A percentile compares a stretch with the other conserved stretches of the same genome.
phyloP scores from a whole-genome alignment of 2,797 vertebrate species.

The Halcyon smyrnensis region DNA sequence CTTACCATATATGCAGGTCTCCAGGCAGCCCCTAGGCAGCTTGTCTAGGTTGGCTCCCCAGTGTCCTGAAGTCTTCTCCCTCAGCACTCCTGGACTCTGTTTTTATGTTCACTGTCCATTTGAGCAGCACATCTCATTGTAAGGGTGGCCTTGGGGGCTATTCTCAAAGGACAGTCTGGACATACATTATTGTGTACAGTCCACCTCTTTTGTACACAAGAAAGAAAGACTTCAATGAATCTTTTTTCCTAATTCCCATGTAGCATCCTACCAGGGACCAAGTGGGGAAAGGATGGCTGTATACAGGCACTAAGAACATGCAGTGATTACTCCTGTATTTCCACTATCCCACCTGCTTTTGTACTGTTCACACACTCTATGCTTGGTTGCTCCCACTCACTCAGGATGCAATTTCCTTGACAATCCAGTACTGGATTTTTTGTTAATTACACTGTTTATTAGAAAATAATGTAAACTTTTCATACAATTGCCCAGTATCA shows the following conservation, averaged over 20 bases:
- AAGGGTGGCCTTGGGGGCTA: slow-evolving; percentile 18
- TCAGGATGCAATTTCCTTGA: background rate
- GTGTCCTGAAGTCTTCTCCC: background rate
- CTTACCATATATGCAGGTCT: background rate
- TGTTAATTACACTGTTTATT: background rate
- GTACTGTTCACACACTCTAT: fast-evolving
- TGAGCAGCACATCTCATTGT: slow-evolving; percentile 27
- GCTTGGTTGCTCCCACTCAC: background rate
- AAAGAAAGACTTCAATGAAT: slow-evolving; percentile 17
- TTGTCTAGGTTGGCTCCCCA: background rate
- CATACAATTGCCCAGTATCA: background rate
- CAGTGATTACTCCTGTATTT: background rate
- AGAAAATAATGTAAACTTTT: background rate
- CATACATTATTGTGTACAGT: slow-evolving; percentile 1
- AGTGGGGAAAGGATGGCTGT: background rate
- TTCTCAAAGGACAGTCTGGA: slow-evolving; percentile 48
- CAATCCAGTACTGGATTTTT: background rate
- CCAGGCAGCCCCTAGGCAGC: background rate
- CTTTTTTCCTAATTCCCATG: background rate
- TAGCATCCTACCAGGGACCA: background rate
- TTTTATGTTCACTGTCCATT: background rate
- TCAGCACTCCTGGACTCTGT: background rate
- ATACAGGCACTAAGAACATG: background rate
- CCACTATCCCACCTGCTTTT: background rate
- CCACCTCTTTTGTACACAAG: slow-evolving; percentile 3